Evolutionary conservation across 2,797 vertebrate species (phyloP).

Genomic region (Vireo griseus): DNA sequence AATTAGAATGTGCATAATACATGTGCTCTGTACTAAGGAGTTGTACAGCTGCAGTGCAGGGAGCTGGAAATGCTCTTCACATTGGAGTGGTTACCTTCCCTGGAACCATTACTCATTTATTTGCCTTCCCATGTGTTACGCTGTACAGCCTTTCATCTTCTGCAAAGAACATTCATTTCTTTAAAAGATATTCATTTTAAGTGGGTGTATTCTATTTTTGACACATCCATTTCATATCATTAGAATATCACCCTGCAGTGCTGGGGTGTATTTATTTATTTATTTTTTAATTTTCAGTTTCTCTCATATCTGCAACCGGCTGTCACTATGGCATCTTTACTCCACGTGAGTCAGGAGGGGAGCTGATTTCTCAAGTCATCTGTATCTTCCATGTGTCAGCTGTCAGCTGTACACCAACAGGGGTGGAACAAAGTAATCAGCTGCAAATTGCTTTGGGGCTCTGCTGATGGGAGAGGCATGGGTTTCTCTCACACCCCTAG

Average conservation of each 20-base stretch:
- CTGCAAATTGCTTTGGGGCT: not conserved
- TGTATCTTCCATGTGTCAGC: not conserved
- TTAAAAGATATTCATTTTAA: constrained; percentile 36
- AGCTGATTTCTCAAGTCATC: not conserved
- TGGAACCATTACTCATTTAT: constrained; percentile 17
- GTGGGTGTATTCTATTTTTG: constrained; percentile 56
- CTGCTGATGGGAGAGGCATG: not conserved
- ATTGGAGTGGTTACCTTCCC: not conserved
- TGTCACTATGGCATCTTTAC: not conserved
- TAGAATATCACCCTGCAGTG: constrained; percentile 27
- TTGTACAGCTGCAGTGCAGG: not conserved
- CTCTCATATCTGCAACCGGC: not conserved
- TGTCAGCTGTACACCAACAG: not conserved
- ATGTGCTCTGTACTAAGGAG: not conserved
- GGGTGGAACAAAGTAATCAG: not conserved
- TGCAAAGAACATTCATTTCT: constrained; percentile 9
- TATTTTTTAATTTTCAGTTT: not conserved
- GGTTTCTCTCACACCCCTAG: not conserved
- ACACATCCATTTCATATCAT: constrained; percentile 44
- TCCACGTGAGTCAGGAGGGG: not conserved
- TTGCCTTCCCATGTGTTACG: constrained; percentile 10
- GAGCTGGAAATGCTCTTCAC: not conserved
- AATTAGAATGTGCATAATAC: not conserved
- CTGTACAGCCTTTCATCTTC: constrained; percentile 23
- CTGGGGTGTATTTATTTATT: not conserved